Evolutionary conservation across 2,113 vertebrate species (phyloP), one percentile per base, ranked within the genome.

Genomic region (Hippocampus comes): DNA sequence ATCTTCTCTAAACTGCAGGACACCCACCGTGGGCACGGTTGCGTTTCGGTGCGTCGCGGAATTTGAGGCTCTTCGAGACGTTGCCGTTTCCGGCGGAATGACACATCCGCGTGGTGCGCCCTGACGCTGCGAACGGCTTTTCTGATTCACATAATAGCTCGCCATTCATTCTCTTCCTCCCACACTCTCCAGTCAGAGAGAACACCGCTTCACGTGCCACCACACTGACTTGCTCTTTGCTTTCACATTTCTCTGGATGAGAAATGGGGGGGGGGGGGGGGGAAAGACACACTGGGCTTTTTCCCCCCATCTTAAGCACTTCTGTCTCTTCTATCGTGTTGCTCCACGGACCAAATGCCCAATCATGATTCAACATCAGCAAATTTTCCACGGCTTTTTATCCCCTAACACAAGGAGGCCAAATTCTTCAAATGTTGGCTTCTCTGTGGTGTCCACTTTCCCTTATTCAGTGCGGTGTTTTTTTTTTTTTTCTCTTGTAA

Each of bases 151-250:
- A 68, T 51, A 64, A 64, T 23, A 42, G 59, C 63, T 43, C 63
- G n/a, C 38, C 21, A 43, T 64, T 43, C 49, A 68, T 53, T 51
- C 27, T 38, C 18, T 53, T 68, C 67, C 30, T 51, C 67, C 25
- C 65, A 51, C 65, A 67, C 46, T 17, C 41, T 51, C 46, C 43
- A 48, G 15, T 55, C 53, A 80, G 73, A 80, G 70, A 43, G 65
- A 73, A 69, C 64, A 78, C 66, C 27, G 3, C 30, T 56, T 76
- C 68, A 72, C 76, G 68, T 8, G 38, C 57, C 38, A 61, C 63
- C 66, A n/a, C 41, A 73, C 72, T 76, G 72, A 83, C 74, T 87
- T 49, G 20, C 51, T 76, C 27, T 69, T 79, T 25, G 63, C 55
- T 55, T 27, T 49, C 21, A 20, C 57, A 74, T 79, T 71, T 68